Evolutionary conservation across 2,888 invertebrate species (phyloP), one percentile per base, ranked within the genome.

Genomic region (Caenorhabditis doughertyi): DNA sequence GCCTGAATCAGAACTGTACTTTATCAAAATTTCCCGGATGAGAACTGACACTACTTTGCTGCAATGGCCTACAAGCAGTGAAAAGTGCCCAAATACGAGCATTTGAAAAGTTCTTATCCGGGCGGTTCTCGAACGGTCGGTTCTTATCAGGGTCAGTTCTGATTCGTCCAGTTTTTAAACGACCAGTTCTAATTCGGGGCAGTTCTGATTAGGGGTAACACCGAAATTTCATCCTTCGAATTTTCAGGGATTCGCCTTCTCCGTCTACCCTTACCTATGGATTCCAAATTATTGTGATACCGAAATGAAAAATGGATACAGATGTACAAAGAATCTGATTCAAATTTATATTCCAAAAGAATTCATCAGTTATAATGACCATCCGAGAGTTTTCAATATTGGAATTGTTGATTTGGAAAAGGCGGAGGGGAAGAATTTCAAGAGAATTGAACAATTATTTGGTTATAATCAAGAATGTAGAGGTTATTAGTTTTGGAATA

Each of bases 321-420:
- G 64, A 49, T 64, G 64, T 29, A 64, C 64, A 18, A 47, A 49
- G 29, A 64, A 64, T 49, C n/a, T 64, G 4, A 4, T 64, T 4
- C 29, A 64, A 11, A 64, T 64, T 47, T 3, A 3, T 0, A 47
- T 64, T 2, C 64, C 64, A 2, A 32, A 64, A 21, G 44, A 47
- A 27, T 64, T 49, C 13, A 32, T 64, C 7, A 47, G 21, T 21
- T 47, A 47, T 11, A 47, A 47, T 47, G 56, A 11, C 11, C 64
- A 47, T 4, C 64, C 64, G 29, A 29, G 49, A 32, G 64, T 64
- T 21, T 21, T 21, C 35, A 56, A 56, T 35, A 56, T 56, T n/a
- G 56, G 56, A 11, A 35, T n/a, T 4, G 21, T 56, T 32, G 56
- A 56, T 35, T 35, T 56, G 56, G 56, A 56, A 11, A 35, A 56